Percentiles rank a stretch among this genome's conserved stretches.
phyloP scores from a whole-genome alignment of 2,888 invertebrate species.

The Hemistola chrysoprasaria region DNA sequence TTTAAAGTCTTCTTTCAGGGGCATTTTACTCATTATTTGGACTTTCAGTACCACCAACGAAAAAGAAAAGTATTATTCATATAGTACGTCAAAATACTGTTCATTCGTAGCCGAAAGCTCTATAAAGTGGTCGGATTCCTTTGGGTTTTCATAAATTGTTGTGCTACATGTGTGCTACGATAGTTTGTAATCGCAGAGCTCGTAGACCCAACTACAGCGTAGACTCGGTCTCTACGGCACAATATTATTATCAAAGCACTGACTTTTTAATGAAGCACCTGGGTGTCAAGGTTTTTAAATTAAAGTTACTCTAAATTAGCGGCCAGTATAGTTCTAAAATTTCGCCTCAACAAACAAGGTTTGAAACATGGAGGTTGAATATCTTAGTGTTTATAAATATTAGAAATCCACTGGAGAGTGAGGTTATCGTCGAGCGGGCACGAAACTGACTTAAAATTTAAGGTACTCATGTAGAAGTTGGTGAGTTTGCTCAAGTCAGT shows the following conservation, averaged over 20 bases:
- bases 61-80: too few species aligned
- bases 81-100: too few species aligned
- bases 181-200: conserved; percentile 12
- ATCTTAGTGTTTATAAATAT: conserved; percentile 41
- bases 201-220: conserved; percentile 7
- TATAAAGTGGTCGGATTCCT: too few species aligned
- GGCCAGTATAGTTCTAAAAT: conserved; percentile 3
- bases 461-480: conserved; percentile 63
- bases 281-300: too few species aligned
- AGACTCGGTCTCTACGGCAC: neutral
- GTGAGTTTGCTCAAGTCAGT: conserved; percentile 52
- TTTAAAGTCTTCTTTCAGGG: too few species aligned
- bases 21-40: too few species aligned
- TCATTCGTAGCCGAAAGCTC: too few species aligned
- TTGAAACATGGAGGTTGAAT: too few species aligned
- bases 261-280: too few species aligned
- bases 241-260: too few species aligned
- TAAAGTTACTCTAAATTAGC: neutral
- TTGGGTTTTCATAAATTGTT: neutral
- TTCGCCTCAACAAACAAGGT: conserved; percentile 19
- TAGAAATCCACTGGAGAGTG: conserved; percentile 38
- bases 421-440: conserved; percentile 42
- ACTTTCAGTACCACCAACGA: too few species aligned
- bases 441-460: conserved; percentile 71
- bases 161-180: conserved; percentile 13